Conservation (phyloP, 2,113 vertebrate species). For the Brachirus orientalis region DNA sequence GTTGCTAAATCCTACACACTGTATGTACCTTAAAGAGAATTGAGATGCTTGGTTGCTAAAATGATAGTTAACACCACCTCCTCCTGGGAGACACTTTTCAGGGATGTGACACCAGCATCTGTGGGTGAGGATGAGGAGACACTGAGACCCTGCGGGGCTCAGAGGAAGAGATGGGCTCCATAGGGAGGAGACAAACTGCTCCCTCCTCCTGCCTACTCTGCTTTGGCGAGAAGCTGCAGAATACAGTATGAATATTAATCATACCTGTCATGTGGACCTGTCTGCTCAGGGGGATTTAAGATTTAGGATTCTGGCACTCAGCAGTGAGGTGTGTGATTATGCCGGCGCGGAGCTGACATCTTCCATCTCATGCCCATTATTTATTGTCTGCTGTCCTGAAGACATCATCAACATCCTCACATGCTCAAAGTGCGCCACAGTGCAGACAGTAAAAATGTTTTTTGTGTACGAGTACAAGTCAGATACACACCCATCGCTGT, state of each 20-base stretch:
- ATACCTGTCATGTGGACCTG: constrained; percentile 52
- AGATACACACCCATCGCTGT: constrained; percentile 5
- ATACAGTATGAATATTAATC: constrained; percentile 72
- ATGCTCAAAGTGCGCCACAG: constrained; percentile 27
- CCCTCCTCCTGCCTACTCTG: constrained; percentile 43
- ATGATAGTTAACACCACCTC: constrained; percentile 4
- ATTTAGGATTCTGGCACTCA: constrained; percentile 66
- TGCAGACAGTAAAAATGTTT: constrained; percentile 27
- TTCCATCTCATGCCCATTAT: constrained; percentile 37
- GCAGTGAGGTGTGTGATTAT: constrained; percentile 56
- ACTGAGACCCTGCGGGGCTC: constrained; percentile 33
- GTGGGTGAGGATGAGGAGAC: constrained; percentile 35
- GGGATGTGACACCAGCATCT: constrained; percentile 48
- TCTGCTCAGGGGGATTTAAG: constrained; percentile 62
- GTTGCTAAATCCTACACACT: too few species aligned
- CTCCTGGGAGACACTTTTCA: constrained; percentile 14
- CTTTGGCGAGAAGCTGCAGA: constrained; percentile 42
- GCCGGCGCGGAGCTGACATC: constrained; percentile 41
- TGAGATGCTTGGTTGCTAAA: too few species aligned
- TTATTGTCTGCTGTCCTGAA: constrained; percentile 42
- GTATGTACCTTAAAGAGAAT: too few species aligned
- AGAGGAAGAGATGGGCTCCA: constrained; percentile 45
- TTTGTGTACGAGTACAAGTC: constrained; percentile 35
- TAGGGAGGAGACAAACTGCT: constrained; percentile 44
- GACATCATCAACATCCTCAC: constrained; percentile 42